Percentiles rank a stretch among this genome's conserved stretches.
Evolutionary conservation across 2,113 vertebrate genomes (phyloP).

Genomic region (Misgurnus mizolepis): DNA sequence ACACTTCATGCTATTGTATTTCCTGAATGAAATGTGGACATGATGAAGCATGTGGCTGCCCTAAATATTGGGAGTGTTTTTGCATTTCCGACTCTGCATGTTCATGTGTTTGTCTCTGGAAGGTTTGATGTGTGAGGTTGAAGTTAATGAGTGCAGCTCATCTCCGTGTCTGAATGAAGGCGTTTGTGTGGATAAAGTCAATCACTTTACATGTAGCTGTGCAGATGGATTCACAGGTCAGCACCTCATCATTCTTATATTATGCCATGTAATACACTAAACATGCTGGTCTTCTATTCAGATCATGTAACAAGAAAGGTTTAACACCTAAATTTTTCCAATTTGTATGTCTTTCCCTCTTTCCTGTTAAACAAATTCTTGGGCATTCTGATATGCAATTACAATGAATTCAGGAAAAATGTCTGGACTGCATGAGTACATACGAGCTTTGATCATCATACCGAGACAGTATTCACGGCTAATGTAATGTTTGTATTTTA

Average conservation of each 20-base stretch:
- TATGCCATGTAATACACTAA: not conserved
- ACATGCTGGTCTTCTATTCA: not conserved
- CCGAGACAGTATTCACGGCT: not conserved
- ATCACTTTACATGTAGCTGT: conserved; percentile 84
- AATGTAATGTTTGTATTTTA: not conserved
- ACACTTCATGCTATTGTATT: conserved; percentile 35
- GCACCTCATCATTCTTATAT: conserved; percentile 14
- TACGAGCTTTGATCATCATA: too few species aligned
- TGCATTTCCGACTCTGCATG: conserved; percentile 36
- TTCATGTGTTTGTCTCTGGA: conserved; percentile 34
- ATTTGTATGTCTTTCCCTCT: too few species aligned
- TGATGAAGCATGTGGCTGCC: conserved; percentile 37
- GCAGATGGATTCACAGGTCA: conserved; percentile 84
- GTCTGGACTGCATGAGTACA: too few species aligned
- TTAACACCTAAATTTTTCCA: too few species aligned
- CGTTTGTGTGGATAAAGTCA: conserved; percentile 83
- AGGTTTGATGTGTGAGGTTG: conserved; percentile 87
- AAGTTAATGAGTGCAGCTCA: conserved; percentile 90
- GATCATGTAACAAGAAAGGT: too few species aligned
- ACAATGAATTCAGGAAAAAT: too few species aligned
- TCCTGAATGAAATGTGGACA: conserved; percentile 24
- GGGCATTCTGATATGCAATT: too few species aligned
- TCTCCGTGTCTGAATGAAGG: conserved; percentile 89
- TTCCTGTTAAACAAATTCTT: too few species aligned
- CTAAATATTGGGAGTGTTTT: conserved; percentile 14